phyloP scores from a whole-genome alignment of 2,888 invertebrate species.

The Aporophyla lueneburgensis region DNA sequence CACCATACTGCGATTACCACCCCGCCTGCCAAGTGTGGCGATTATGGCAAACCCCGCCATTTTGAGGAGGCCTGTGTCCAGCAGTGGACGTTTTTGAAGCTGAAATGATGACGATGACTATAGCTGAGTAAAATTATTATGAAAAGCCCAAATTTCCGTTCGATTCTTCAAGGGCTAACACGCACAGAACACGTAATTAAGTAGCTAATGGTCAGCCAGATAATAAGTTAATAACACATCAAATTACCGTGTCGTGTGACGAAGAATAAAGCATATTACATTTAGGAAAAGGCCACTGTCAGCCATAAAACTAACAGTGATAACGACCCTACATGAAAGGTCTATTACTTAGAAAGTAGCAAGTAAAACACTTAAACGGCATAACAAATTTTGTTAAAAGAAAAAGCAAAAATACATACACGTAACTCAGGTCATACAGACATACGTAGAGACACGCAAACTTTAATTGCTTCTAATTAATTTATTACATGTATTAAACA shows the following conservation, averaged over 20 bases:
- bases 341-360: conserved; percentile 70
- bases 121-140: background rate
- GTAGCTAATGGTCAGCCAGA: conserved; percentile 38
- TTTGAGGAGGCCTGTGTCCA: no score
- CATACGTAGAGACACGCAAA: conserved; percentile 82
- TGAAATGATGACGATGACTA: no score
- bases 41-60: no score
- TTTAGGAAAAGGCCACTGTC: conserved; percentile 57
- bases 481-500: conserved; percentile 91
- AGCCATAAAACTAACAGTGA: conserved; percentile 50
- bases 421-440: conserved; percentile 80
- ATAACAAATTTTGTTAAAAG: conserved; percentile 79
- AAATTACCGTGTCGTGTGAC: conserved; percentile 63
- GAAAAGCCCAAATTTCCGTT: conserved; percentile 8
- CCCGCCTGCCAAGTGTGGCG: no score
- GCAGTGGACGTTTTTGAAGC: no score
- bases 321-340: conserved; percentile 63
- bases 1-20: no score
- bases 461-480: conserved; percentile 89
- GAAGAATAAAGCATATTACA: conserved; percentile 53
- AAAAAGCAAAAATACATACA: conserved; percentile 74
- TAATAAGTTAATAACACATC: conserved; percentile 52
- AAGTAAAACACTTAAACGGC: conserved; percentile 77
- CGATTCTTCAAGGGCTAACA: conserved; percentile 23
- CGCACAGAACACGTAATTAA: conserved; percentile 30